Evolutionary conservation across 2,113 vertebrate genomes (phyloP), one percentile per base, ranked within the genome.

Genomic region (Eublepharis macularius): DNA sequence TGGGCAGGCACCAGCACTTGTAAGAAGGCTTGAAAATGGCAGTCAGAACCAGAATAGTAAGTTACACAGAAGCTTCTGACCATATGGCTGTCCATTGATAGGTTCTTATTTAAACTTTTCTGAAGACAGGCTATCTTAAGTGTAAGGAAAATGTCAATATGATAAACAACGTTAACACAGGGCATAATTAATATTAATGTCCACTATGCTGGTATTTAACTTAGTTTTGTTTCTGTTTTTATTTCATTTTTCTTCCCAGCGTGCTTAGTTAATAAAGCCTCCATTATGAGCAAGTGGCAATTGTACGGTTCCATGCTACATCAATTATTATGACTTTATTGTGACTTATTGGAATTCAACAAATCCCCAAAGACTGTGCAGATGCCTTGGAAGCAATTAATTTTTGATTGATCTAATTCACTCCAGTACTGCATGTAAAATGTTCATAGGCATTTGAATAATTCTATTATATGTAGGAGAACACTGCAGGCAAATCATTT

Each of bases 341-440:
- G 91, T 94, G 92, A 92, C 94, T 93, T 81, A 92, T 66, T 88
- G 86, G 82, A 83, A 90, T 90, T 92, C 92, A 91, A 65, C 75
- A 69, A 90, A 94, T 95, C 94, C 92, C 94, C 90, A 78, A 92
- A 92, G 92, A 87, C 92, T 86, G 79, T 68, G 70, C 79, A 80
- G 91, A 88, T 92, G 94, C 88, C 80, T 89, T 82, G 82, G 85
- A 94, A 89, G 87, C 93, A 94, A 94, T 95, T 93, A 94, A 90
- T 92, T 91, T 90, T 90, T 94, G 91, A 95, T 94, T 94, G 92
- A 94, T 93, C 92, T 90, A 92, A 92, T 90, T 91, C 91, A 92
- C 85, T 91, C 85, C 82, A 93, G 75, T 84, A 88, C 80, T 54
- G 88, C 90, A 88, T 57, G 88, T 91, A 91, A 92, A 93, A 90